Evolutionary conservation across 2,113 vertebrate species (phyloP).

Genomic region (Callithrix jacchus): DNA sequence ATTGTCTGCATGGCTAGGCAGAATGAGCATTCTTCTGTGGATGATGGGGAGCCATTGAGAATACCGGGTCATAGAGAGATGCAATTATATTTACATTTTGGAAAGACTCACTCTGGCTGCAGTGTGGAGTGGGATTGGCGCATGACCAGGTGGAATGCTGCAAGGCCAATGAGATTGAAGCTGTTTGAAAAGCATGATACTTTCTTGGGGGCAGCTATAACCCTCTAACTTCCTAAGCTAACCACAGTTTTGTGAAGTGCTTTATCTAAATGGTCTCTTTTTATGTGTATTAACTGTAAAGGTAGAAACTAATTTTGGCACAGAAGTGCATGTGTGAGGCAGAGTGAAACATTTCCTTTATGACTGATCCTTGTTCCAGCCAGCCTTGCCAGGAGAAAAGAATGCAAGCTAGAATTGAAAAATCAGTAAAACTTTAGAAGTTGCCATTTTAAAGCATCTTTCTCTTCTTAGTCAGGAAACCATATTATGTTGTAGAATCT

Average conservation of each 20-base stretch:
- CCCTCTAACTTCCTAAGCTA: slow-evolving; percentile 42
- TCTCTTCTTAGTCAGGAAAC: not conserved
- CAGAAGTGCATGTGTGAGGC: slow-evolving; percentile 32
- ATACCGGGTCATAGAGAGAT: not conserved
- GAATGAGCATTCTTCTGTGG: not conserved
- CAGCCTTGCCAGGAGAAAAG: slow-evolving; percentile 38
- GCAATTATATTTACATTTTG: not conserved
- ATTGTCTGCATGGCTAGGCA: not conserved
- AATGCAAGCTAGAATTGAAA: slow-evolving; percentile 12
- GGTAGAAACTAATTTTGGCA: slow-evolving; percentile 50
- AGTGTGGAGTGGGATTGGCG: not conserved
- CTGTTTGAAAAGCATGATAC: not conserved
- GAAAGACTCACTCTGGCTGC: not conserved
- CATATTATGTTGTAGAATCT: not conserved
- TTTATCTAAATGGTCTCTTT: slow-evolving; percentile 41
- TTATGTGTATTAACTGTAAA: slow-evolving; percentile 47
- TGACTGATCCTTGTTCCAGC: not conserved
- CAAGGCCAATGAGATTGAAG: not conserved
- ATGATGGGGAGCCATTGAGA: not conserved
- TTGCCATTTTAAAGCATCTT: not conserved
- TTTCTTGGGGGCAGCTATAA: slow-evolving; percentile 6
- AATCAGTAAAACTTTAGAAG: not conserved
- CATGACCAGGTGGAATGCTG: not conserved
- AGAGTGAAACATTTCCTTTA: slow-evolving; percentile 56
- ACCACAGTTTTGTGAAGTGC: not conserved